A percentile compares a stretch with the other conserved stretches of the same genome.
Evolutionary conservation across 2,888 invertebrate species (phyloP).

Genomic region (Rhamnusium bicolor): DNA sequence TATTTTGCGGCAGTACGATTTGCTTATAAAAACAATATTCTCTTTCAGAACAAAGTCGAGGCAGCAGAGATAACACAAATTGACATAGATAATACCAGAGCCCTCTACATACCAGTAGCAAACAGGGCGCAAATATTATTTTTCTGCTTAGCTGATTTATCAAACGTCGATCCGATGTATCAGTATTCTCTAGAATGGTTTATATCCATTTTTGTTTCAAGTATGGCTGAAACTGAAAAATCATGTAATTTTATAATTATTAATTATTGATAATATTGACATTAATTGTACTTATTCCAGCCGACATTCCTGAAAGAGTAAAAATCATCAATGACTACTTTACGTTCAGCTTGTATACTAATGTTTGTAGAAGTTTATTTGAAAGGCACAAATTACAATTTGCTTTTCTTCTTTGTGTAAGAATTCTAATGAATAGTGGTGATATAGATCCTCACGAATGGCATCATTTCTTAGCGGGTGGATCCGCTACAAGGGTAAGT

Average conservation of each 20-base stretch:
- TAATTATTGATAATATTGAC: neutral
- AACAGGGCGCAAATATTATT: constrained; percentile 89
- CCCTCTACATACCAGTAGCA: constrained; percentile 89
- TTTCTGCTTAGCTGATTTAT: constrained; percentile 90
- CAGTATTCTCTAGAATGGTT: constrained; percentile 96
- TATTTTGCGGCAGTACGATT: no score
- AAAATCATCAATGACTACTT: constrained; percentile 86
- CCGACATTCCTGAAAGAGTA: constrained; percentile 83
- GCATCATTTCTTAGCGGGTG: constrained; percentile 84
- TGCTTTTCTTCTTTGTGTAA: constrained; percentile 82
- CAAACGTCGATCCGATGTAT: constrained; percentile 95
- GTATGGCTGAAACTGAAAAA: constrained; percentile 81
- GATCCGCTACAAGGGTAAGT: constrained; percentile 74
- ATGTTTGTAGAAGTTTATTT: constrained; percentile 92
- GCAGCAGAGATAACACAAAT: constrained; percentile 86
- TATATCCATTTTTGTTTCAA: constrained; percentile 83
- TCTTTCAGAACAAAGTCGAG: constrained; percentile 80
- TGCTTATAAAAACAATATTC: neutral
- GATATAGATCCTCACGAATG: constrained; percentile 79
- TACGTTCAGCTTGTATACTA: constrained; percentile 87
- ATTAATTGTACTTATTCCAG: constrained; percentile 66
- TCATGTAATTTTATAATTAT: constrained; percentile 71
- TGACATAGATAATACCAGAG: constrained; percentile 87
- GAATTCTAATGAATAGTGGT: constrained; percentile 78
- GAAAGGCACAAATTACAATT: constrained; percentile 92